Evolutionary conservation across 2,113 vertebrate genomes (phyloP).

Genomic region (Catharus minimus): DNA sequence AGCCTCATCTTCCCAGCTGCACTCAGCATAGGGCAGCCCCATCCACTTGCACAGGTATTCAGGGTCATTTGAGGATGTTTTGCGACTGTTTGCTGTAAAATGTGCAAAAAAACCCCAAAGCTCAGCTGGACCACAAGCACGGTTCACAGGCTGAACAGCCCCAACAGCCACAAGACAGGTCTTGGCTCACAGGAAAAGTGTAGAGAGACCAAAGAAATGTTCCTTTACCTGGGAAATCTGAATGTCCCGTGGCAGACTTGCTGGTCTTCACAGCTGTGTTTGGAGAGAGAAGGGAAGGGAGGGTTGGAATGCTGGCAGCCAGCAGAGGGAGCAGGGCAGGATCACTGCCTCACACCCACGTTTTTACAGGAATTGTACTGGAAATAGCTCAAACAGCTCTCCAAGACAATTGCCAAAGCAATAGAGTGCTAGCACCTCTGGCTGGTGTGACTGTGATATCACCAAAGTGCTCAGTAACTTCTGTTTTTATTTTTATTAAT

Average conservation of each 20-base stretch:
- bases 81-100: conserved; percentile 87
- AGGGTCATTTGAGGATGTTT: conserved; percentile 87
- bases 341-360: not conserved
- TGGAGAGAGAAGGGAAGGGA: conserved; percentile 12
- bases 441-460: not conserved
- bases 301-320: not conserved
- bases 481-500: not conserved
- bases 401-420: not conserved
- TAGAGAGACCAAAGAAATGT: not conserved
- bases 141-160: not conserved
- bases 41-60: conserved; percentile 99
- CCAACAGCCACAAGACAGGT: not conserved
- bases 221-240: conserved; percentile 88
- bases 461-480: not conserved
- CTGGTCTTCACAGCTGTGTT: conserved; percentile 88
- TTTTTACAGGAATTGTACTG: not conserved
- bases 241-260: conserved; percentile 82
- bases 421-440: not conserved
- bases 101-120: not conserved
- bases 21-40: conserved; percentile 94
- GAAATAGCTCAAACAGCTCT: not conserved
- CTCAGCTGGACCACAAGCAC: not conserved
- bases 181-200: not conserved
- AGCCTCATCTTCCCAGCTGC: conserved; percentile 96
- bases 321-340: conserved; percentile 23